These are phyloP conservation scores for Trypoxylus dichotomus DNA, from an alignment of 1,140 invertebrate species.

Conservation along the genomic window DNA sequence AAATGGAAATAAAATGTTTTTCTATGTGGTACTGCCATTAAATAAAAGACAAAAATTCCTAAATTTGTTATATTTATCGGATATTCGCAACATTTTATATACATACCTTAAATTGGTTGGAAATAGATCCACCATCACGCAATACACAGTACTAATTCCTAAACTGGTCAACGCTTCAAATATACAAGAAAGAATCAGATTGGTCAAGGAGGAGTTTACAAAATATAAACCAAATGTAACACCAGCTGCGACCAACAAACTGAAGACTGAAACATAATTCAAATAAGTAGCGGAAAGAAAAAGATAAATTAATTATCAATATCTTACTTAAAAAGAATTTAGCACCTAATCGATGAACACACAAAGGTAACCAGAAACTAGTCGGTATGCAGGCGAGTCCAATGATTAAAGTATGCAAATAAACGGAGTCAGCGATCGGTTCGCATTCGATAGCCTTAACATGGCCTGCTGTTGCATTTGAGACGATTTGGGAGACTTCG, in stretches of 20 bases:
- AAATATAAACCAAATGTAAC: slow-evolving; percentile 78
- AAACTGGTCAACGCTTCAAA: slow-evolving; percentile 76
- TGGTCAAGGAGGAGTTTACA: slow-evolving; percentile 68
- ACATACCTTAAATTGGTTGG: slow-evolving; percentile 74
- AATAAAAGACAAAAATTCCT: too few relatives aligned
- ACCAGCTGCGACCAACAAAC: slow-evolving; percentile 69
- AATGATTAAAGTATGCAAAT: slow-evolving; percentile 70
- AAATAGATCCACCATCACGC: slow-evolving; percentile 75
- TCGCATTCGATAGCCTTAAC: slow-evolving; percentile 59
- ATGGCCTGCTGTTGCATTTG: slow-evolving; percentile 33
- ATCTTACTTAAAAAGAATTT: slow-evolving; percentile 73
- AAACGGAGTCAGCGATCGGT: slow-evolving; percentile 66
- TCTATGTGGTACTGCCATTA: too few relatives aligned
- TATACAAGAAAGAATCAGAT: slow-evolving; percentile 71
- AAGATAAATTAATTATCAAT: slow-evolving; percentile 5
- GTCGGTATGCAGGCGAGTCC: slow-evolving; percentile 74
- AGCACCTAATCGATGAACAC: slow-evolving; percentile 70
- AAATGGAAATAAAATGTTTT: too few relatives aligned
- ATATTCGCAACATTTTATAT: too few relatives aligned
- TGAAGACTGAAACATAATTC: slow-evolving; percentile 63
- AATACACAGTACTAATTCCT: slow-evolving; percentile 74
- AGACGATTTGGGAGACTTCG: slow-evolving; percentile 65
- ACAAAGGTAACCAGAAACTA: slow-evolving; percentile 70
- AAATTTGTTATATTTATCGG: too few relatives aligned
- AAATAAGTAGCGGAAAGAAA: slow-evolving; percentile 27